Evolutionary conservation across 2,888 invertebrate genomes (phyloP), one percentile per base, ranked within the genome.

Genomic region (Acleris sparsana): DNA sequence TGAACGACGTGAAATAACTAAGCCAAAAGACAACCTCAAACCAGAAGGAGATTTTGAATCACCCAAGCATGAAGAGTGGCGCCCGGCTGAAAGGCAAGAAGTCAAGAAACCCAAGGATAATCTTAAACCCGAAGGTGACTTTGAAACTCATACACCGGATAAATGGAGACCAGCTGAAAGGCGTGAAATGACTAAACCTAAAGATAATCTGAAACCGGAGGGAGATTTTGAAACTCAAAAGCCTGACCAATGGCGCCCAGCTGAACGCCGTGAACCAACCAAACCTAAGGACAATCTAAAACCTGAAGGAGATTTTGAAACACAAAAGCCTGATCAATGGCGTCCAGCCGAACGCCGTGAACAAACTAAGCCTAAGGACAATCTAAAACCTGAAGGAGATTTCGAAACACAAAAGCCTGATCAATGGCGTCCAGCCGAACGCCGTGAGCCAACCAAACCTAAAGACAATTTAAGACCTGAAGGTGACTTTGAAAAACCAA

Each of bases 1-100:
- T 61, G 94, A 94, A 73, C 81, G 93, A 68, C 92, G 86, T 25
- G 86, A 86, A n/a, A 86, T 85, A 1, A 93, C 83, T 70, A 95
- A 92, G 72, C 96, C 94, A 0, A 83, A 92, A 72, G 95, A 90
- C 69, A 95, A 95, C 71, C 75, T 95, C 0, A 88, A 85, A 65
- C 89, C 93, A 0, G 94, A 95, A 80, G 95, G 95, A 0, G 92
- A 93, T 0, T 94, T 94, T 72, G 86, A 93, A 59, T 76, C 83
- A 6, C 93, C 93, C 0, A 86, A 86, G 6, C 88, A 85, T 1
- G 84, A 89, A 1, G 70, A 90, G 82, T 91, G 84, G 78, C 74
- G 75, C 0, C 91, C 93, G 1, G 93, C 87, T 3, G 93, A 92
- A 59, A 71, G 70, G 59, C 85, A 68, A 6, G 69, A 71, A 9